phyloP scores from a whole-genome alignment of 2,797 vertebrate genomes.

The Hyperoplus lanceolatus region DNA sequence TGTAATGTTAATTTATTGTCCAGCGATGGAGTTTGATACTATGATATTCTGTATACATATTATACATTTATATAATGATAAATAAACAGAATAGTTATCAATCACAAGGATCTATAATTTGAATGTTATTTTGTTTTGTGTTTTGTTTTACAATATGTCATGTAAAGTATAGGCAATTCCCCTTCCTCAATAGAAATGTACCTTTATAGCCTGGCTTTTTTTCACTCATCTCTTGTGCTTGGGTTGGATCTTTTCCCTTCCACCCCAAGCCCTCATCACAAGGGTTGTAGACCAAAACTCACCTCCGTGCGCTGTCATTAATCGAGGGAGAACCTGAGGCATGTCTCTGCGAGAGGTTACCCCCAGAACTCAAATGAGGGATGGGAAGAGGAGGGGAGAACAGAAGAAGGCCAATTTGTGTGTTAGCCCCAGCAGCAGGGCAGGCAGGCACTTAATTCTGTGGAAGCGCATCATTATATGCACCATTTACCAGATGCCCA shows the following conservation, averaged over 20 bases:
- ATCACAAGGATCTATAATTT: too few relatives aligned
- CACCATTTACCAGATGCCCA: slow-evolving; percentile 91
- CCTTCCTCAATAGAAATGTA: slow-evolving; percentile 4
- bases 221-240: slow-evolving; percentile 15
- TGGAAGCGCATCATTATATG: slow-evolving; percentile 90
- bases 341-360: slow-evolving; percentile 71
- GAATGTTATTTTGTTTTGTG: too few relatives aligned
- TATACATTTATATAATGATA: too few relatives aligned
- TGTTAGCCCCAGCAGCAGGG: slow-evolving; percentile 85
- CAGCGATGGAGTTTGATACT: slow-evolving; percentile 12
- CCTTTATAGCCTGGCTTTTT: not conserved
- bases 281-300: slow-evolving; percentile 57
- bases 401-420: slow-evolving; percentile 86
- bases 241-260: slow-evolving; percentile 10
- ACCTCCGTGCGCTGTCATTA: slow-evolving; percentile 76
- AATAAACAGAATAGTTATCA: not conserved
- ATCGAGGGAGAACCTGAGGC: slow-evolving; percentile 80
- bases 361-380: slow-evolving; percentile 75
- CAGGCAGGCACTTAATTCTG: slow-evolving; percentile 87
- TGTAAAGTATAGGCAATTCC: slow-evolving; percentile 5
- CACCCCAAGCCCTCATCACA: slow-evolving; percentile 27
- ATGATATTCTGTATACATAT: not conserved
- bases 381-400: slow-evolving; percentile 69
- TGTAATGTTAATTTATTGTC: slow-evolving; percentile 37
- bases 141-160: not conserved